Conservation (phyloP, 2,113 vertebrate genomes). For the Candoia aspera region DNA sequence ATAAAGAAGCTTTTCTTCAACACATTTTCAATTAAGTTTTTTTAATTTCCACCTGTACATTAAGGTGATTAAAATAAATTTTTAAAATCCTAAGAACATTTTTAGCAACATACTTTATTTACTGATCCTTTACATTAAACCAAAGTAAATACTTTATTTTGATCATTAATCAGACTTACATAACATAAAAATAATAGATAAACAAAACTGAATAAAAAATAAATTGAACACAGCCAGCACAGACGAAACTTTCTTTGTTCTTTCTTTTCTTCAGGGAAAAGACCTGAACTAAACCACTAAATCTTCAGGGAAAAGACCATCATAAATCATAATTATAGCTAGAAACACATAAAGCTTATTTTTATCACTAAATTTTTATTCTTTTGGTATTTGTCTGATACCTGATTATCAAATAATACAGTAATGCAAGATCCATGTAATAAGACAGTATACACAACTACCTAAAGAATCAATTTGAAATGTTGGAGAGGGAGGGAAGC, state of each 20-base stretch:
- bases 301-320: neutral
- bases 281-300: neutral
- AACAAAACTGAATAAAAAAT: neutral
- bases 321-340: neutral
- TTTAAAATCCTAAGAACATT: accelerated
- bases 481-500: conserved; percentile 40
- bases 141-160: neutral
- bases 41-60: accelerated
- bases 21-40: neutral
- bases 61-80: neutral
- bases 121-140: neutral
- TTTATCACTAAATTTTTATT: neutral
- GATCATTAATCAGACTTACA: neutral
- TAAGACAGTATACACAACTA: conserved; percentile 17
- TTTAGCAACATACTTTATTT: accelerated
- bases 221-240: neutral
- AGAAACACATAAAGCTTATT: neutral
- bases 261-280: too few relatives aligned
- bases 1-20: conserved; percentile 30
- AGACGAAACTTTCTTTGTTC: neutral
- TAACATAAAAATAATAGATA: neutral
- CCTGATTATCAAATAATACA: neutral
- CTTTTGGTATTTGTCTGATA: neutral
- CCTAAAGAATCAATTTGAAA: conserved; percentile 56
- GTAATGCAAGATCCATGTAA: neutral